These are phyloP conservation scores for Eumeta japonica DNA, from an alignment of 1,140 invertebrate genomes.

Conservation along the genomic window DNA sequence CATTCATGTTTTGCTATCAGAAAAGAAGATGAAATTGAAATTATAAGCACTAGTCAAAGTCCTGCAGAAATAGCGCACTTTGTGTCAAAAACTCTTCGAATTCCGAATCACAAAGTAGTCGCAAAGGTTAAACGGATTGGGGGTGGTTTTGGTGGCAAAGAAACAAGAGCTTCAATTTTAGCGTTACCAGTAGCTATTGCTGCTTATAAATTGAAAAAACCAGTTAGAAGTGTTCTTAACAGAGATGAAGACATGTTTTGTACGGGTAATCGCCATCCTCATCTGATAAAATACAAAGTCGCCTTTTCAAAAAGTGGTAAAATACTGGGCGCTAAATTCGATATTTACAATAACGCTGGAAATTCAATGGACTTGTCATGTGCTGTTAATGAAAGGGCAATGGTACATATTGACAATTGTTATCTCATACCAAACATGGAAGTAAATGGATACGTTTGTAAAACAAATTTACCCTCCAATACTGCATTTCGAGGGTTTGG, in stretches of 20 bases:
- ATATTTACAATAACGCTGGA: constrained; percentile 72
- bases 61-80: constrained; percentile 68
- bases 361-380: constrained; percentile 68
- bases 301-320: constrained; percentile 66
- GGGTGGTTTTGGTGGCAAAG: constrained; percentile 86
- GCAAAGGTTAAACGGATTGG: constrained; percentile 74
- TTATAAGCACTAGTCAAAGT: constrained; percentile 82
- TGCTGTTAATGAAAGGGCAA: constrained; percentile 63
- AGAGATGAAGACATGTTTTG: constrained; percentile 83
- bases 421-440: constrained; percentile 63
- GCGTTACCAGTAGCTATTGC: constrained; percentile 60
- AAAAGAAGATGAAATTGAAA: constrained; percentile 81
- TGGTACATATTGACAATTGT: constrained; percentile 65
- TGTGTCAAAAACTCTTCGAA: constrained; percentile 61
- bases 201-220: constrained; percentile 62
- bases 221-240: constrained; percentile 74
- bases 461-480: constrained; percentile 73
- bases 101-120: constrained; percentile 68
- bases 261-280: constrained; percentile 76
- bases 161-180: constrained; percentile 61
- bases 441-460: constrained; percentile 62
- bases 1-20: constrained; percentile 72
- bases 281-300: constrained; percentile 73
- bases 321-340: constrained; percentile 60
- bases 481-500: constrained; percentile 79